Evolutionary conservation across 2,888 invertebrate species (phyloP).

Genomic region (Drosophila eohydei): DNA sequence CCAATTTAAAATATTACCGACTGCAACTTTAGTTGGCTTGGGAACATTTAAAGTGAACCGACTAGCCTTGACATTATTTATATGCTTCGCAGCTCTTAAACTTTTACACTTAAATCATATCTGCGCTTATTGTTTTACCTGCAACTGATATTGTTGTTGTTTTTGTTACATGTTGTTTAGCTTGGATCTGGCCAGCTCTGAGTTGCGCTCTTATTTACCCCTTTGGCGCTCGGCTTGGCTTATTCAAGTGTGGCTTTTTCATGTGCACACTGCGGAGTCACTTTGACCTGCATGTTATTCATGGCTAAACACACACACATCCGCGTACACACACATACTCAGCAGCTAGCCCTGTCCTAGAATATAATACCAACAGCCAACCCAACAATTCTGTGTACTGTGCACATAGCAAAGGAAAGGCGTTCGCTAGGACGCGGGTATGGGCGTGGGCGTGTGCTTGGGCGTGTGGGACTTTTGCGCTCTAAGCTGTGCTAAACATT

Average conservation of each 20-base stretch:
- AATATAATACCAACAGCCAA: conserved; percentile 59
- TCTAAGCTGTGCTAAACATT: conserved; percentile 80
- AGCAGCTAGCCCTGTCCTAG: neutral
- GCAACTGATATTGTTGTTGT: conserved; percentile 17
- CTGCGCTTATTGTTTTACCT: conserved; percentile 66
- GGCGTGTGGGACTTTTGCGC: conserved; percentile 46
- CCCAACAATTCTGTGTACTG: conserved; percentile 74
- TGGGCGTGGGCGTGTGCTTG: conserved; percentile 12
- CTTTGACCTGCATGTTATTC: conserved; percentile 80
- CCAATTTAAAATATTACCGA: neutral
- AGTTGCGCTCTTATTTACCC: conserved; percentile 74
- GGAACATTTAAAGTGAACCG: conserved; percentile 20
- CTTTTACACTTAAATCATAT: conserved; percentile 67
- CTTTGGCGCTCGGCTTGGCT: conserved; percentile 71
- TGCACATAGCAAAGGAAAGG: conserved; percentile 53
- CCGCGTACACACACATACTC: conserved; percentile 7
- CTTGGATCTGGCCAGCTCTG: conserved; percentile 55
- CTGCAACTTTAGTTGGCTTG: neutral
- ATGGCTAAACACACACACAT: conserved; percentile 65
- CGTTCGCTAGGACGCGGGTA: conserved; percentile 29
- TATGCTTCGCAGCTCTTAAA: conserved; percentile 50
- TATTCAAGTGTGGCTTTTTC: conserved; percentile 62
- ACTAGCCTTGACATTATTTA: conserved; percentile 33
- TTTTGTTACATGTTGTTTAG: conserved; percentile 16
- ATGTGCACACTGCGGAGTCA: conserved; percentile 60